These are phyloP conservation scores for Phoxinus phoxinus DNA, from an alignment of 2,113 vertebrate species.

Conservation along the genomic window DNA sequence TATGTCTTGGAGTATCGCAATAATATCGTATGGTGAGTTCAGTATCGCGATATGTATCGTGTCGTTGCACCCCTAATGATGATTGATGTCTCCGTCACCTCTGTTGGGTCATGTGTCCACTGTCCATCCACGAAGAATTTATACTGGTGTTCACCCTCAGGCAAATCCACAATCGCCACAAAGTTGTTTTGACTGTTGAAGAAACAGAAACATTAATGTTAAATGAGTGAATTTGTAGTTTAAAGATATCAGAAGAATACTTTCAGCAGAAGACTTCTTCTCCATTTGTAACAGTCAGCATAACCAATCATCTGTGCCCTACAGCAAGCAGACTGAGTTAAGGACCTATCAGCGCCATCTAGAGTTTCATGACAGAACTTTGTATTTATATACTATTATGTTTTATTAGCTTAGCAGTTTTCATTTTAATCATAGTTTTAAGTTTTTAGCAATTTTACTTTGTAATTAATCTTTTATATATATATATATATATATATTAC, in stretches of 20 bases:
- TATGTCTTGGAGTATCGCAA: too few species aligned
- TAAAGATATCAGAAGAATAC: not conserved
- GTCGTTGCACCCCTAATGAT: too few species aligned
- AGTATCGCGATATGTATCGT: too few species aligned
- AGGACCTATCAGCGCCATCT: too few species aligned
- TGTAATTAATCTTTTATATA: too few species aligned
- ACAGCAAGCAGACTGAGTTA: too few species aligned
- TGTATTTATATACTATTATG: not conserved
- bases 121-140: constrained; percentile 98
- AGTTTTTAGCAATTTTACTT: not conserved
- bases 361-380: too few species aligned
- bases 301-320: too few species aligned
- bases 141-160: constrained; percentile 97
- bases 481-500: too few species aligned
- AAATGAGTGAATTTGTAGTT: not conserved
- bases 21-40: too few species aligned
- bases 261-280: not conserved
- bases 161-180: constrained; percentile 94
- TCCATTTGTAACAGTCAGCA: not conserved
- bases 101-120: constrained; percentile 95
- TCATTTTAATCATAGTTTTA: not conserved
- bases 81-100: constrained; percentile 75
- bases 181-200: constrained; percentile 94
- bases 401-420: not conserved
- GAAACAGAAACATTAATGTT: not conserved